These are phyloP conservation scores for Otolemur garnettii DNA, from an alignment of 2,113 vertebrate genomes.

Conservation along the genomic window DNA sequence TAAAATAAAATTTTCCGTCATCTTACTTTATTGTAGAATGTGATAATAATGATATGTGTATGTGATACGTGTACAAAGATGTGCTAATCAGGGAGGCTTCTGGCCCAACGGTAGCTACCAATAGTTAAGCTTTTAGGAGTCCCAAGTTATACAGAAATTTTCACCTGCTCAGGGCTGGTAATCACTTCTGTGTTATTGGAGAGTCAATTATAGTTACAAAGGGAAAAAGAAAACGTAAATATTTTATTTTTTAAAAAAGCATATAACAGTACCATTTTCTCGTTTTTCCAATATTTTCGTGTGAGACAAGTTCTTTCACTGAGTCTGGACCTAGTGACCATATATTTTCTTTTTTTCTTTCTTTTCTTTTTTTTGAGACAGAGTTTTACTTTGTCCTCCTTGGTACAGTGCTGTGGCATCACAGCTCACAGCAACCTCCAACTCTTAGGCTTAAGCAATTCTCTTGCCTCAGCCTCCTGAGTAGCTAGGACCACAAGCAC, in stretches of 20 bases:
- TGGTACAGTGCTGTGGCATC: no score
- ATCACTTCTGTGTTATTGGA: neutral
- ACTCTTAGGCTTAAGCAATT: no score
- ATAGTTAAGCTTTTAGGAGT: neutral
- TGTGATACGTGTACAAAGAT: neutral
- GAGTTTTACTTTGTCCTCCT: no score
- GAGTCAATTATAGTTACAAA: neutral
- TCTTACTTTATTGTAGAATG: neutral
- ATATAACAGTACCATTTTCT: neutral
- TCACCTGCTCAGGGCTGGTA: neutral
- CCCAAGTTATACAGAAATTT: neutral
- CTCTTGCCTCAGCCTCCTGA: no score
- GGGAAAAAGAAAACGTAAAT: neutral
- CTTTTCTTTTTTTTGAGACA: no score
- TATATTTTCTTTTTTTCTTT: neutral
- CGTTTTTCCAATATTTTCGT: neutral
- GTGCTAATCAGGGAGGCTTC: neutral
- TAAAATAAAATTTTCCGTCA: neutral
- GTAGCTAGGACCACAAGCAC: no score
- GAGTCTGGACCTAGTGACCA: neutral
- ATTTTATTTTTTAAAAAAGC: conserved; percentile 3
- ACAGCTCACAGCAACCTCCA: no score
- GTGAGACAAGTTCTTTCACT: neutral
- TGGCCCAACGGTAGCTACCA: neutral
- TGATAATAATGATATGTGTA: no score